Base-by-base conservation (phyloP, 2,797 vertebrate genomes). In the Lepilemur septentrionalis region DNA sequence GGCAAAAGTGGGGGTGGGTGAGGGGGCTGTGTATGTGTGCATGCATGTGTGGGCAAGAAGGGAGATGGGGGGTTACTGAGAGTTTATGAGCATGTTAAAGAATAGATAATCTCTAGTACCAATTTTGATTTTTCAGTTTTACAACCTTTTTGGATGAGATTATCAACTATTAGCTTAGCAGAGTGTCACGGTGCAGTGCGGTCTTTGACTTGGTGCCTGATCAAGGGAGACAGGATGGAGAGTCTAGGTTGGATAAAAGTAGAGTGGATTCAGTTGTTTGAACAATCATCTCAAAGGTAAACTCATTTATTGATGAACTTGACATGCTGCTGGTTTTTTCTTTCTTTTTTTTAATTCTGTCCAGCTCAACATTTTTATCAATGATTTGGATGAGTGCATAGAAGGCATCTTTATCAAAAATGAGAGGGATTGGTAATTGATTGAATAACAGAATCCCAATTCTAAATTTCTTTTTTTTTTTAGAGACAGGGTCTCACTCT, bases 351-450 rank as follows among this genome's bases (percentile, higher is more conserved):
- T 50, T 67, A 75, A 81, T 8, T 73, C 30, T 85, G 25, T 52
- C 5, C 20, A 93, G n/a, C 41, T 82, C 38, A 95, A 78, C 69
- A 93, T 52, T 87, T 80, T 87, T 63, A 76, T 70, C 50, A 89
- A 12, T 92, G 70, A 80, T 85, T 89, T 76, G 25, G 22, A 48
- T 93, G 28, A 75, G 6, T 72, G 15, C 70, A 50, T 35, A 52
- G 57, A 50, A 61, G 79, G 1, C 12, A 48, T 18, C 32, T 43
- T 76, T 80, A 84, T 25, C 1, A 70, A 93, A 94, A 94, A 3
- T 75, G 65, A 86, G 14, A 48, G 35, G 30, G 25, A 35, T 67
- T 67, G 35, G 5, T 81, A 89, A 69, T 61, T 86, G 75, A 69
- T 57, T 67, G 14, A 12, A 63, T 65, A 73, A 82, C 41, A 92